Evolutionary conservation across 2,888 invertebrate genomes (phyloP).

Genomic region (Syrista parreyssii): DNA sequence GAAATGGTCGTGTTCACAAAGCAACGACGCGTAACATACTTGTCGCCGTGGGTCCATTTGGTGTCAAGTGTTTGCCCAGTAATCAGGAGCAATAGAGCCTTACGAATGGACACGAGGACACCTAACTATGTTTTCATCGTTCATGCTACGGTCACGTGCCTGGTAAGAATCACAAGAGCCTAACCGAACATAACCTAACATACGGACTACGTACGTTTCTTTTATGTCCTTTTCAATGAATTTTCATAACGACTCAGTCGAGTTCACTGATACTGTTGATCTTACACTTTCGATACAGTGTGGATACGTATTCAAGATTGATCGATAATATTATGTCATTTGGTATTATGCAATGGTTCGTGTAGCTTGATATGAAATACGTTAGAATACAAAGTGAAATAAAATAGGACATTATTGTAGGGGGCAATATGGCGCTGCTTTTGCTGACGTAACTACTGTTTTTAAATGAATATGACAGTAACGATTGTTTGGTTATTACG

Average conservation of each 20-base stretch:
- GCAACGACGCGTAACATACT: slow-evolving; percentile 19
- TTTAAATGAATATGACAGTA: not conserved
- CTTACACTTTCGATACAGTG: not conserved
- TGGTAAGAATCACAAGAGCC: not conserved
- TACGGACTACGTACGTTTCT: not conserved
- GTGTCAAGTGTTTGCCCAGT: slow-evolving; percentile 36
- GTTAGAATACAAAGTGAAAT: not conserved
- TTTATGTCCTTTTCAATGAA: not conserved
- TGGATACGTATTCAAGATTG: not conserved
- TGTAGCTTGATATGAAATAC: not conserved
- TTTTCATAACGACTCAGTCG: not conserved
- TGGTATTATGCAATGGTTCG: not conserved
- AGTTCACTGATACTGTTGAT: not conserved
- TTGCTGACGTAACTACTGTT: not conserved
- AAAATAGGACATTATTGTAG: not conserved
- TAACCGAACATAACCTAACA: not conserved
- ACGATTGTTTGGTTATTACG: not conserved
- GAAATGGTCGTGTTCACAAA: slow-evolving; percentile 10
- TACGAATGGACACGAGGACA: slow-evolving; percentile 13
- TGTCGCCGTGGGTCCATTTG: slow-evolving; percentile 13
- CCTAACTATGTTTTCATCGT: slow-evolving; percentile 19
- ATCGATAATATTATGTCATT: not conserved
- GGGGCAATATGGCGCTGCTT: not conserved
- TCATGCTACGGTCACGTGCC: slow-evolving; percentile 36
- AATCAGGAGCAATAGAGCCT: slow-evolving; percentile 23